Evolutionary conservation across 1,140 invertebrate genomes (phyloP).

Genomic region (Luehdorfia chinensis): DNA sequence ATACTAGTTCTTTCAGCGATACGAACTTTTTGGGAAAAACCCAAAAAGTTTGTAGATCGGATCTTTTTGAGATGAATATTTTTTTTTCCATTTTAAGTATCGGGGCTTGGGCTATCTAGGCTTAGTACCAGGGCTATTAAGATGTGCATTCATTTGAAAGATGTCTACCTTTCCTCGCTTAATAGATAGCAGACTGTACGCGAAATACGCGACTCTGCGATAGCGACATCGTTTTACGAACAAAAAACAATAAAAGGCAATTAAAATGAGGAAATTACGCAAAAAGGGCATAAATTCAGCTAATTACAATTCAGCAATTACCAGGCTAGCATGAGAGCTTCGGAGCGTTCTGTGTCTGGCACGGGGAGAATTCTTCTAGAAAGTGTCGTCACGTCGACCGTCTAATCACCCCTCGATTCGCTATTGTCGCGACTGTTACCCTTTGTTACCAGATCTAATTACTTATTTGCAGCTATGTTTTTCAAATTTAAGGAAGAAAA

Average conservation of each 20-base stretch:
- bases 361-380: constrained; percentile 35
- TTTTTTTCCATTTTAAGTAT: no score
- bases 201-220: no score
- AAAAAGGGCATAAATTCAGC: constrained; percentile 13
- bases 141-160: no score
- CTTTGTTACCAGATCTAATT: constrained; percentile 21
- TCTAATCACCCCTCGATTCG: constrained; percentile 8
- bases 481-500: background rate
- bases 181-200: no score
- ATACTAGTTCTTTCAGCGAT: no score
- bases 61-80: no score
- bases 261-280: constrained; percentile 5
- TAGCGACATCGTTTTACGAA: no score
- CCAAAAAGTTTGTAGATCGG: no score
- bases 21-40: no score
- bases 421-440: constrained; percentile 27
- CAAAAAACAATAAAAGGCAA: background rate
- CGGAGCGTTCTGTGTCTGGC: constrained; percentile 44
- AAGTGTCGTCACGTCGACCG: constrained; percentile 30
- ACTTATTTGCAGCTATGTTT: constrained; percentile 1
- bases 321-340: constrained; percentile 30
- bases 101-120: no score
- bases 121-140: no score
- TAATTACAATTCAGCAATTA: constrained; percentile 50
- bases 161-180: no score